These are phyloP conservation scores for Dryobotodes eremita DNA, from an alignment of 2,888 invertebrate species.

Conservation along the genomic window DNA sequence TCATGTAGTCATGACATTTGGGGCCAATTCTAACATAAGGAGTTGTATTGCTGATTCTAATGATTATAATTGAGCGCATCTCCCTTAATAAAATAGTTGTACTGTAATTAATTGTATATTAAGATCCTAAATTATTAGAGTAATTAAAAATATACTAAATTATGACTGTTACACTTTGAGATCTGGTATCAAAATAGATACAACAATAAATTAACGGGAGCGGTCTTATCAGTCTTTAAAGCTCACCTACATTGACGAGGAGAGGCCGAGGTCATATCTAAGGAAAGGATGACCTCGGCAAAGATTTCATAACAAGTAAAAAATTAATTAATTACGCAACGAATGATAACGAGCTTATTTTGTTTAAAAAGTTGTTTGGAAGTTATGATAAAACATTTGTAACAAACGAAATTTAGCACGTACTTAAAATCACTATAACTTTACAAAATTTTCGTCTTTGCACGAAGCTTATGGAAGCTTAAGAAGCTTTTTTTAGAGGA, in stretches of 20 bases:
- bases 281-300: conserved; percentile 7
- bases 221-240: conserved; percentile 46
- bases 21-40: too few species aligned
- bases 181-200: conserved; percentile 35
- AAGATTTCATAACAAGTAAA: conserved; percentile 38
- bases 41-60: too few species aligned
- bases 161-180: conserved; percentile 24
- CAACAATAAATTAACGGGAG: conserved; percentile 44
- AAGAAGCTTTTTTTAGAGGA: conserved; percentile 4
- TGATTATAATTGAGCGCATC: too few species aligned
- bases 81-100: too few species aligned
- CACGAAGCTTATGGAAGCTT: not conserved
- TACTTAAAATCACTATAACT: conserved; percentile 9
- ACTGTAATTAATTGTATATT: not conserved
- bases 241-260: conserved; percentile 30
- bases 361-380: conserved; percentile 32
- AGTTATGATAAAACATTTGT: conserved; percentile 25
- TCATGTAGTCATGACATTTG: too few species aligned
- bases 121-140: conserved; percentile 14
- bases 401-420: conserved; percentile 11
- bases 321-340: conserved; percentile 38
- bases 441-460: not conserved
- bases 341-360: conserved; percentile 45
- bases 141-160: conserved; percentile 20
- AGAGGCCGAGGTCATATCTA: conserved; percentile 10